A percentile compares a stretch with the other conserved stretches of the same genome.
These are phyloP conservation scores for Drosophila kambysellisi DNA, from an alignment of 2,888 invertebrate species.

Conservation along the genomic window DNA sequence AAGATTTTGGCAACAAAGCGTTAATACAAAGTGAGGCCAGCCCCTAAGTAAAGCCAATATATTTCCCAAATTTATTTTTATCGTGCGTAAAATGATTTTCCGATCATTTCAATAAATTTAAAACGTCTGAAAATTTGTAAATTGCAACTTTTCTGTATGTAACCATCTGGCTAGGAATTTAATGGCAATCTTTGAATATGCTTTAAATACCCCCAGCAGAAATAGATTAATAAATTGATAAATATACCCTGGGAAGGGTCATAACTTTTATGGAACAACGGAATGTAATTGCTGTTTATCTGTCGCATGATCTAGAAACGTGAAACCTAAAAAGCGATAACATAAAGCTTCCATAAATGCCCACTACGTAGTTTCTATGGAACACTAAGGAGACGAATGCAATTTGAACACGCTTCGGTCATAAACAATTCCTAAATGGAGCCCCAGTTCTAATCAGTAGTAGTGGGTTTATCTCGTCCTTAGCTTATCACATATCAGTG, in stretches of 20 bases:
- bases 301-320: constrained; percentile 56
- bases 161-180: background rate
- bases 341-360: constrained; percentile 35
- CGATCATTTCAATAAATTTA: background rate
- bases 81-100: background rate
- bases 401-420: constrained; percentile 10
- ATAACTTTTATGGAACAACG: constrained; percentile 51
- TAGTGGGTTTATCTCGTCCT: constrained; percentile 45
- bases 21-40: background rate
- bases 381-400: background rate
- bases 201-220: constrained; percentile 12
- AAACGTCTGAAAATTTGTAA: background rate
- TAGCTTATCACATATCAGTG: constrained; percentile 31
- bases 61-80: background rate
- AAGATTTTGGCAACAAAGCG: background rate
- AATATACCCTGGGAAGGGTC: constrained; percentile 11
- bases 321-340: constrained; percentile 27
- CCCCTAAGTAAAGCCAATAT: background rate
- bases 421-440: constrained; percentile 43
- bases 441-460: constrained; percentile 54
- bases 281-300: constrained; percentile 48
- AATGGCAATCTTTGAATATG: background rate
- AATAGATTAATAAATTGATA: constrained; percentile 41
- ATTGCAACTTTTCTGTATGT: background rate
- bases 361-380: background rate